Base-by-base conservation (phyloP, 2,797 vertebrate species). In the Spinibarbus caldwelli region DNA sequence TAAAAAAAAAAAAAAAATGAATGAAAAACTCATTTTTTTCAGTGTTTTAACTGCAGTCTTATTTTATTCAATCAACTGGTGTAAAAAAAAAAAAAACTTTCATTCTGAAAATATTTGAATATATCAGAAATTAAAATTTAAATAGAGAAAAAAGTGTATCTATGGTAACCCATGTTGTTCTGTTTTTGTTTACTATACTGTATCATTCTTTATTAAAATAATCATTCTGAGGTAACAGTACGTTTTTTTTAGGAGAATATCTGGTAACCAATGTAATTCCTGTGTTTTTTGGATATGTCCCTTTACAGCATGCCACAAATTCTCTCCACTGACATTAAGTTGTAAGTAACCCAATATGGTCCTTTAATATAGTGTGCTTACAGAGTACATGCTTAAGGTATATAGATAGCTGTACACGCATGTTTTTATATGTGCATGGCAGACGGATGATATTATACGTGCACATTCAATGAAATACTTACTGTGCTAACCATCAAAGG, bases 401-500 rank as follows among this genome's bases (percentile, higher is more conserved):
- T 54, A 21, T 29, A 54, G 23, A 70, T 57, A 29, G 36, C 17
- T 21, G 17, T 15, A 49, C n/a, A 80, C 9, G 36, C 47, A 71
- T 62, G 68, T 45, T 73, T 82, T 62, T 62, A 82, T 72, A 21
- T 23, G 52, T 59, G 38, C 10, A 59, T n/a, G 36, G 52, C 26
- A 73, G 80, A 73, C 59, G 68, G 41, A 82, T 87, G 75, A 91
- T 91, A 91, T 93, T 91, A 90, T 89, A 90, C 87, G 92, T 87
- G 88, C 88, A 90, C 91, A 92, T 89, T 92, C 92, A 89, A 80
- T 90, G 84, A 90, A 87, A 90, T 93, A 91, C 80, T 86, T 88
- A 89, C 88, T 83, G 89, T 91, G 89, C 90, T 82, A 89, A 88
- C 75, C 87, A 91, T 94, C 90, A 93, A 94, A 94, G 89, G 89